Base-by-base conservation (phyloP, 2,797 vertebrate genomes). In the Etheostoma perlongum region DNA sequence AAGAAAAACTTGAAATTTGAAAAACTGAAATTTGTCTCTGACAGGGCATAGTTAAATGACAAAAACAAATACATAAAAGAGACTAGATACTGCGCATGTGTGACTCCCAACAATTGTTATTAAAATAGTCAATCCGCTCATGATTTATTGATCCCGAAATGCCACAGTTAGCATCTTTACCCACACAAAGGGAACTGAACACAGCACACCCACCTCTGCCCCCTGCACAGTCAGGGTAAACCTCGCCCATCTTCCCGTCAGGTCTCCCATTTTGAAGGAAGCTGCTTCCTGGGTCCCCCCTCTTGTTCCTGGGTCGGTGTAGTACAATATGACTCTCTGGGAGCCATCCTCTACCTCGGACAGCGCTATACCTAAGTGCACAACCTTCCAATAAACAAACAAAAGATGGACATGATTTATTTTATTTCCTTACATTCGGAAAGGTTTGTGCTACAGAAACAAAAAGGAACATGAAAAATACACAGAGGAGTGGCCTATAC, bases 231-330 rank as follows among this genome's bases (percentile, higher is more conserved):
- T 93, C 86, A 99, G 85, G 0, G 96, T 95, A 72, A 99, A 98
- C 52, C 91, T 94, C 2, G 94, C 97, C 98, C 98, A 99, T 70
- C 91, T 94, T 55, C 96, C 96, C 4, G 97, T 97, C 94, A 98
- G 94, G 86, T 97, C 95, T 0, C 95, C 96, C 90, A 99, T 96
- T 53, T 95, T 96, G 80, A 99, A 99, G 0, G 96, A 96, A 4
- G 97, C 97, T 0, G 96, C 97, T 79, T 98, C 97, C 2, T 78
- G 93, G 36, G 97, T 98, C 65, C 92, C 85, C 0, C 80, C 82
- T 1, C 54, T 63, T 1, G 95, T 94, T 21, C 95, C 94, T 0
- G 95, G 93, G 63, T 98, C 97, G 0, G 97, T 97, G 94, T 99
- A 98, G 87, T 97, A 99, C 65, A 98, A 57, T 2, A 98, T 83